These are phyloP conservation scores for Lytechinus pictus DNA, from an alignment of 35 echinoderm and acorn worm genomes.

Conservation along the genomic window DNA sequence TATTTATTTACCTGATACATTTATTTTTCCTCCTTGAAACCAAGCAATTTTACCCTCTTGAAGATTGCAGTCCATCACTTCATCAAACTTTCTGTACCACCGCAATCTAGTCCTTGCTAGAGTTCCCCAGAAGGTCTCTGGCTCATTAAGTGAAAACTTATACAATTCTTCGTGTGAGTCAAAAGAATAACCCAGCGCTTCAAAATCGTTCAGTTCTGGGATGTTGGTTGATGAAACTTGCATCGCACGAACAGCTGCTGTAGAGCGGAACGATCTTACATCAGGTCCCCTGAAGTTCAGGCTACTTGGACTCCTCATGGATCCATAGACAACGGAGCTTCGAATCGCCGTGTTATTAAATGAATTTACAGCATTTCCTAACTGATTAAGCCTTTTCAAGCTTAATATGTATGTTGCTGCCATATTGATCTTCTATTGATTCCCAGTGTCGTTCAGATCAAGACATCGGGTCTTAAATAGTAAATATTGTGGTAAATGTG, in stretches of 20 bases:
- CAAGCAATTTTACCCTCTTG: conserved; percentile 77
- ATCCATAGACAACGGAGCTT: neutral
- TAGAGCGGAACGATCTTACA: neutral
- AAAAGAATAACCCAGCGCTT: conserved; percentile 53
- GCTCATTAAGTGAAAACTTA: conserved; percentile 67
- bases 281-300: neutral
- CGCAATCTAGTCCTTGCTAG: conserved; percentile 66
- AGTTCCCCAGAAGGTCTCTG: conserved; percentile 71
- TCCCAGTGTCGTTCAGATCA: neutral
- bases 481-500: neutral
- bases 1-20: conserved; percentile 71
- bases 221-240: conserved; percentile 76
- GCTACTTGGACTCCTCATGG: neutral
- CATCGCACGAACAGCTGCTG: neutral
- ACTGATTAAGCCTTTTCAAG: neutral
- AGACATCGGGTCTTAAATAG: neutral
- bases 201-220: conserved; percentile 67
- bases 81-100: conserved; percentile 83
- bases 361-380: neutral
- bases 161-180: conserved; percentile 61
- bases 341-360: neutral
- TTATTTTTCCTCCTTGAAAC: conserved; percentile 88
- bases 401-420: neutral
- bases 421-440: neutral
- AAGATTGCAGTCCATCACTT: conserved; percentile 78